These are phyloP conservation scores for Drosophila mercatorum DNA, from an alignment of 2,888 invertebrate genomes.

Conservation along the genomic window DNA sequence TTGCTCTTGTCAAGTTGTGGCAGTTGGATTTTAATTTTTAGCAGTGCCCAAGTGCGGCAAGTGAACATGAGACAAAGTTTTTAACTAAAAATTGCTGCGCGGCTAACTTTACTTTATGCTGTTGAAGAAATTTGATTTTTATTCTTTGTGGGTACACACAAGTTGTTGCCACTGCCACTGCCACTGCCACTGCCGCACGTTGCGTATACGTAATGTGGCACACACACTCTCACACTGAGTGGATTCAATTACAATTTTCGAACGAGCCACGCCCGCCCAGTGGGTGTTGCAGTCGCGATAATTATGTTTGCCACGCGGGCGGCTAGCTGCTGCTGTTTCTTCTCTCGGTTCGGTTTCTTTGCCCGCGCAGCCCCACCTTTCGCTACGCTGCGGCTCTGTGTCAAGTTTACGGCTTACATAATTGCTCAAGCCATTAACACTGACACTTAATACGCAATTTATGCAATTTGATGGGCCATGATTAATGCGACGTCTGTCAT, in stretches of 20 bases:
- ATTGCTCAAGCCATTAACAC: constrained; percentile 61
- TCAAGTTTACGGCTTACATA: constrained; percentile 44
- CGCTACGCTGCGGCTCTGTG: neutral
- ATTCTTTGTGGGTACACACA: constrained; percentile 43
- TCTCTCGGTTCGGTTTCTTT: neutral
- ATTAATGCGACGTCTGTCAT: constrained; percentile 64
- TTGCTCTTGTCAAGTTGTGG: constrained; percentile 37
- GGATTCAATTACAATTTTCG: constrained; percentile 70
- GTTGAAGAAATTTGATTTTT: constrained; percentile 68
- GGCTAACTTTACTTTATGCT: constrained; percentile 50
- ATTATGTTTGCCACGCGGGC: constrained; percentile 22
- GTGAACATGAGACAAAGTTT: constrained; percentile 71
- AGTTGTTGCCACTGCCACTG: neutral
- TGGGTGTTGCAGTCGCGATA: constrained; percentile 26
- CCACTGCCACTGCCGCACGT: constrained; percentile 32
- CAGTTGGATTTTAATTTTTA: constrained; percentile 75
- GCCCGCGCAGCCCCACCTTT: neutral
- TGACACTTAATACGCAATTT: constrained; percentile 60
- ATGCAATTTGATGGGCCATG: constrained; percentile 67
- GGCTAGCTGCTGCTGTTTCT: constrained; percentile 5
- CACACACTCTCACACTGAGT: constrained; percentile 30
- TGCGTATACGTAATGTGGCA: constrained; percentile 64
- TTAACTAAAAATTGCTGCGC: constrained; percentile 72
- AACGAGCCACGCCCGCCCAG: constrained; percentile 3
- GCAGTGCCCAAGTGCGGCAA: constrained; percentile 40